Conservation (phyloP, 2,113 vertebrate genomes). For the Nycticorax nycticorax region DNA sequence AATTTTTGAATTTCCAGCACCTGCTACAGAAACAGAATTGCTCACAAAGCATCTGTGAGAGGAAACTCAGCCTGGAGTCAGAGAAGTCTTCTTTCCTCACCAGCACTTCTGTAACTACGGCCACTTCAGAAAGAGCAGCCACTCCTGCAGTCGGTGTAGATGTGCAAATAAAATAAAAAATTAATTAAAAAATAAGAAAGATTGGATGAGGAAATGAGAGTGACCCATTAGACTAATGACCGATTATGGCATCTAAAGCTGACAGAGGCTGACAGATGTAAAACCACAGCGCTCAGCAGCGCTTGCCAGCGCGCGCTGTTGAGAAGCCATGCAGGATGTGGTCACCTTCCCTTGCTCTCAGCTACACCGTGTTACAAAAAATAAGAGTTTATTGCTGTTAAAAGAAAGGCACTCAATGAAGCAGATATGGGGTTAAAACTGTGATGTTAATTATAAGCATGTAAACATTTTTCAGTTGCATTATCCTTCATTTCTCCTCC, state of each 20-base stretch:
- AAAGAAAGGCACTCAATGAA: neutral
- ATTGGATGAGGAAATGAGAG: neutral
- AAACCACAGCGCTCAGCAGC: neutral
- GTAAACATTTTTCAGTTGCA: neutral
- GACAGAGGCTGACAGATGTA: neutral
- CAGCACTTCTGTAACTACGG: neutral
- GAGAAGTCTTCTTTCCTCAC: neutral
- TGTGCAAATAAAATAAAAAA: neutral
- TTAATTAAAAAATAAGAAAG: neutral
- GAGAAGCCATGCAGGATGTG: neutral
- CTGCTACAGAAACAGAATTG: neutral
- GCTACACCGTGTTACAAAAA: neutral
- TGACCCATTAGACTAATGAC: neutral
- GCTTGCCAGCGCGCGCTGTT: neutral
- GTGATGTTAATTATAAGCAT: neutral
- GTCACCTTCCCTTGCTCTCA: neutral
- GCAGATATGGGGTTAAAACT: neutral
- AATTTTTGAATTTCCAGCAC: neutral
- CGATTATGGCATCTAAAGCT: neutral
- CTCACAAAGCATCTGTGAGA: neutral
- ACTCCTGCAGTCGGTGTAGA: rapidly evolving
- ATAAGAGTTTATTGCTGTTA: neutral
- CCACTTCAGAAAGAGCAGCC: neutral
- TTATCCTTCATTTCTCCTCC: neutral
- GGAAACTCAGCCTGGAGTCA: neutral